Base-by-base conservation (phyloP, 2,888 invertebrate species). In the Dryobota labecula region DNA sequence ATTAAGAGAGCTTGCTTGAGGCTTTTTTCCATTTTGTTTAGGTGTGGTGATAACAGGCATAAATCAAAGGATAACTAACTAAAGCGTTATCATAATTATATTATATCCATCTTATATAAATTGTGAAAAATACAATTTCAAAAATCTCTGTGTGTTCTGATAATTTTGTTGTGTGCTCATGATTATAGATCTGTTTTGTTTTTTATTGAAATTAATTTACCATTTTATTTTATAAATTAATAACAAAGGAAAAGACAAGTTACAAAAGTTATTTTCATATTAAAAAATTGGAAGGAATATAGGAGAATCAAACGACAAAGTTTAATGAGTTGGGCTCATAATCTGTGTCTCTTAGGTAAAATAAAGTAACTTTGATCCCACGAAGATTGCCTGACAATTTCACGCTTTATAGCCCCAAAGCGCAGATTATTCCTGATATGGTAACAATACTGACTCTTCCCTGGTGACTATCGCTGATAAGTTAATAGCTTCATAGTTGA, bases 381-480 rank as follows among this genome's bases (percentile, higher is more conserved):
- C 8, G 27, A 27, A 74, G 47, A 56, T 41, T 56, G 47, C 33
- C 57, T 65, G 36, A 57, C 47, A 43, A 65, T 58, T 65, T 76
- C 24, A 51, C 30, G 13, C 18, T 51, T 41, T 73, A 57, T 9
- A 47, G 57, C 2, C 57, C 30, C 57, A 57, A 24, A 45, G 30
- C 18, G 24, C n/a, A 47, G 45, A 76, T 53, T n/a, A 53, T 36
- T n/a, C 30, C 36, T 41, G 57, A 58, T 58, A 58, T 45, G 24
- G 20, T 51, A 9, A 30, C 36, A 20, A 41, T 33, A 20, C 36
- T 2, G 57, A 33, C 5, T 45, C 18, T n/a, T 57, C 38, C n/a
- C 41, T 2, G 9, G 38, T 27, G 51, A 58, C 30, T 27, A 24
- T 38, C 20, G 51, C 56, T 18, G 24, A 33, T 54, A 54, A 5